Evolutionary conservation across 2,797 vertebrate genomes (phyloP).

Genomic region (Smutsia gigantea): DNA sequence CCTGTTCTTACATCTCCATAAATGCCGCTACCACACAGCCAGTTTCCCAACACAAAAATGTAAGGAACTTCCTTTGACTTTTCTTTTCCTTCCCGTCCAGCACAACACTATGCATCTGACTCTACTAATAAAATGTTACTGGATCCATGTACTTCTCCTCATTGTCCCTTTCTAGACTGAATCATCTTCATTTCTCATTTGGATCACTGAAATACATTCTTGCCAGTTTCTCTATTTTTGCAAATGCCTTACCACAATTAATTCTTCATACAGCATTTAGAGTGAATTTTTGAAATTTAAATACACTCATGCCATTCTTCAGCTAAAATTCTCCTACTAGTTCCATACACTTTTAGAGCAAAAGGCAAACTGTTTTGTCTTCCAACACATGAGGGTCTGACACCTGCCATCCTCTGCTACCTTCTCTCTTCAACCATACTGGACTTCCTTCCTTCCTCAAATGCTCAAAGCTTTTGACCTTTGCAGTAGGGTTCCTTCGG

Average conservation of each 20-base stretch:
- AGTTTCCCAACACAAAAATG: not conserved
- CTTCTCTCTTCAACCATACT: not conserved
- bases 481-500: not conserved
- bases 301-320: not conserved
- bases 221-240: not conserved
- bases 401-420: not conserved
- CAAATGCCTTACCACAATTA: not conserved
- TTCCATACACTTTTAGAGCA: not conserved
- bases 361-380: not conserved
- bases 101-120: not conserved
- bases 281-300: not conserved
- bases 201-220: not conserved
- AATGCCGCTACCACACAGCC: not conserved
- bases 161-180: not conserved
- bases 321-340: not conserved
- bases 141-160: not conserved
- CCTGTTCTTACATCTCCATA: not conserved
- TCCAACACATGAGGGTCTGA: not conserved
- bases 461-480: not conserved
- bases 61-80: not conserved
- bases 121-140: not conserved
- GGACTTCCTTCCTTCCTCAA: not conserved
- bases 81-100: not conserved
- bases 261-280: not conserved
- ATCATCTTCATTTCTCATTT: not conserved